Evolutionary conservation across 1,140 invertebrate genomes (phyloP).

Genomic region (Rhizoglyphus robini): DNA sequence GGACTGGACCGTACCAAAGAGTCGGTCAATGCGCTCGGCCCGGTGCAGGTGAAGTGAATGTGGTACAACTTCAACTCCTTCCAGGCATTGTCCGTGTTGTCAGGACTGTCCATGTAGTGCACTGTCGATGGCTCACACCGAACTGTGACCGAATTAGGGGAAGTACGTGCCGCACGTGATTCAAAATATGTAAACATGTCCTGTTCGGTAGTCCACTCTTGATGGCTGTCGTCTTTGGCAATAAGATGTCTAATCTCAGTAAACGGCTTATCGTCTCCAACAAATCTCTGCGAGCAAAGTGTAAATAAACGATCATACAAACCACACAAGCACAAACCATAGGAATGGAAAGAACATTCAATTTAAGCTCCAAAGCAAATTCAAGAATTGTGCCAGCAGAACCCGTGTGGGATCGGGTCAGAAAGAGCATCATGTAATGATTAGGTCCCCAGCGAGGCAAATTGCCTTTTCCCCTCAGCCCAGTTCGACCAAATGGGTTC

Average conservation of each 20-base stretch:
- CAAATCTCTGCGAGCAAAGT: slow-evolving; percentile 23
- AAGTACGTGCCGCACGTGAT: neutral
- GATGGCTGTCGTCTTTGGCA: neutral
- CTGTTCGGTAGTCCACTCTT: slow-evolving; percentile 10
- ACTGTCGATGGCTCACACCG: slow-evolving; percentile 22
- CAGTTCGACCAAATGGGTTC: slow-evolving; percentile 39
- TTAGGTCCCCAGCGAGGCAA: slow-evolving; percentile 40
- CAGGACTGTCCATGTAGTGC: slow-evolving; percentile 42
- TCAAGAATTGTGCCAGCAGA: slow-evolving; percentile 22
- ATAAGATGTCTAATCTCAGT: slow-evolving; percentile 22
- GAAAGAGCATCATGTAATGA: slow-evolving; percentile 34
- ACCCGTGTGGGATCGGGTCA: slow-evolving; percentile 27
- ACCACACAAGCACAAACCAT: slow-evolving; percentile 10
- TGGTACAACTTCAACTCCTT: slow-evolving; percentile 40
- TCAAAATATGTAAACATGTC: slow-evolving; percentile 12
- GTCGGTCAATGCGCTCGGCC: neutral
- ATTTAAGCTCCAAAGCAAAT: slow-evolving; percentile 25
- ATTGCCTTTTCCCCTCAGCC: slow-evolving; percentile 35
- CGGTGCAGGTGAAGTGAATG: slow-evolving; percentile 34
- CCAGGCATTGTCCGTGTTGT: slow-evolving; percentile 46
- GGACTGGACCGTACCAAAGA: neutral
- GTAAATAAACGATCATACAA: neutral
- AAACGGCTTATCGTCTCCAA: slow-evolving; percentile 25
- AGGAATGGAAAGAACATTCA: slow-evolving; percentile 25
- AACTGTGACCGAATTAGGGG: neutral